phyloP scores from a whole-genome alignment of 2,797 vertebrate species.

The Ptychadena robeensis region DNA sequence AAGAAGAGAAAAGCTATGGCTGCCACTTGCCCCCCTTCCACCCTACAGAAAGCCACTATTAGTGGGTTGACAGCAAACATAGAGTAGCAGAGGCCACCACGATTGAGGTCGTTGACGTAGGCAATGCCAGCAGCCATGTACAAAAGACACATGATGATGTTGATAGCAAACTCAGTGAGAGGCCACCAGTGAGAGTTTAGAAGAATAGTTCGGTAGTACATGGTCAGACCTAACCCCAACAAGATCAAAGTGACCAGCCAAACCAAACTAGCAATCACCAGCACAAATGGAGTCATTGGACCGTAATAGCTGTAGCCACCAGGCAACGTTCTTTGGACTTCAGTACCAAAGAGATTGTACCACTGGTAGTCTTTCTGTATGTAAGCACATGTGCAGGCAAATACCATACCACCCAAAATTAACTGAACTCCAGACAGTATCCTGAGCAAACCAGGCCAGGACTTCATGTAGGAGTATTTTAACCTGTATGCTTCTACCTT shows the following conservation, averaged over 20 bases:
- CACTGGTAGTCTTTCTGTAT: slow-evolving; percentile 82
- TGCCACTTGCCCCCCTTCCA: slow-evolving; percentile 79
- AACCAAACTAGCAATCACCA: slow-evolving; percentile 72
- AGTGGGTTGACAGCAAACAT: slow-evolving; percentile 75
- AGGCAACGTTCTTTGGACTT: slow-evolving; percentile 64
- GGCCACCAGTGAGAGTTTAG: slow-evolving; percentile 83
- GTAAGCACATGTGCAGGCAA: slow-evolving; percentile 79
- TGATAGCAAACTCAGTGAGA: slow-evolving; percentile 77
- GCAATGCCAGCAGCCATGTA: slow-evolving; percentile 80
- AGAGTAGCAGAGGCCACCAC: slow-evolving; percentile 79
- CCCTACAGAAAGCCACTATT: slow-evolving; percentile 72
- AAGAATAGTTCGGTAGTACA: slow-evolving; percentile 82
- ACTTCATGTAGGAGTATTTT: slow-evolving; percentile 79
- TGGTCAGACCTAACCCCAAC: slow-evolving; percentile 76
- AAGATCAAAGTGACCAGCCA: slow-evolving; percentile 78
- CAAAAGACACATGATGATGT: slow-evolving; percentile 75
- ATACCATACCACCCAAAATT: slow-evolving; percentile 78
- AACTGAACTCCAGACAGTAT: slow-evolving; percentile 78
- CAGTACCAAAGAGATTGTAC: slow-evolving; percentile 72
- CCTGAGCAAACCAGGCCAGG: slow-evolving; percentile 79
- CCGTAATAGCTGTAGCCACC: slow-evolving; percentile 75
- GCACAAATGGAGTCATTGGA: slow-evolving; percentile 80
- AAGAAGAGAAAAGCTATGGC: slow-evolving; percentile 80
- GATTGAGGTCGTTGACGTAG: slow-evolving; percentile 80
- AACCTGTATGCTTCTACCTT: slow-evolving; percentile 74